Evolutionary conservation across 2,113 vertebrate species (phyloP).

Genomic region (Pteronura brasiliensis): DNA sequence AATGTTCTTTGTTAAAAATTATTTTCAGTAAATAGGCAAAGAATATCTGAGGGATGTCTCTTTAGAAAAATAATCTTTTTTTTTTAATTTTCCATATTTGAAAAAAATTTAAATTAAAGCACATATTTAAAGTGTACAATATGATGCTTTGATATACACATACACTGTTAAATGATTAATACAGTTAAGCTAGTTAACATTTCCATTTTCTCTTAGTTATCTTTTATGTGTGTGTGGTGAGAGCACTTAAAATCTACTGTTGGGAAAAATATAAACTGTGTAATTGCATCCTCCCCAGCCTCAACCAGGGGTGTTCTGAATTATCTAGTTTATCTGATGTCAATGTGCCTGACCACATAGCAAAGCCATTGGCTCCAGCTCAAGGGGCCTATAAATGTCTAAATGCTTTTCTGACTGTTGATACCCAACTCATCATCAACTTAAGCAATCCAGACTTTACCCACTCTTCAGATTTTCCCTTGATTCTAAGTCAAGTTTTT

Average conservation of each 20-base stretch:
- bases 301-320: neutral
- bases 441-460: neutral
- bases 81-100: neutral
- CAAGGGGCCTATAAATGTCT: neutral
- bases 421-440: neutral
- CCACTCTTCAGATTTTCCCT: neutral
- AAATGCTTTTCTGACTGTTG: neutral
- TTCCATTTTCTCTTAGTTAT: neutral
- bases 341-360: neutral
- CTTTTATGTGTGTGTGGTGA: neutral
- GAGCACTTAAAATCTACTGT: neutral
- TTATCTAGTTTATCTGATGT: neutral
- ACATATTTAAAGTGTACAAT: neutral
- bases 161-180: neutral
- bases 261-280: neutral
- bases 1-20: neutral
- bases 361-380: neutral
- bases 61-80: neutral
- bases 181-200: neutral
- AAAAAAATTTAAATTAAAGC: neutral
- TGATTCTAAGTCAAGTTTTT: neutral
- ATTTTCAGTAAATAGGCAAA: neutral
- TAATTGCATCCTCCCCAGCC: neutral
- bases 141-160: neutral
- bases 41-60: neutral